phyloP scores from a whole-genome alignment of 2,797 vertebrate genomes.

The Rachycentron canadum region DNA sequence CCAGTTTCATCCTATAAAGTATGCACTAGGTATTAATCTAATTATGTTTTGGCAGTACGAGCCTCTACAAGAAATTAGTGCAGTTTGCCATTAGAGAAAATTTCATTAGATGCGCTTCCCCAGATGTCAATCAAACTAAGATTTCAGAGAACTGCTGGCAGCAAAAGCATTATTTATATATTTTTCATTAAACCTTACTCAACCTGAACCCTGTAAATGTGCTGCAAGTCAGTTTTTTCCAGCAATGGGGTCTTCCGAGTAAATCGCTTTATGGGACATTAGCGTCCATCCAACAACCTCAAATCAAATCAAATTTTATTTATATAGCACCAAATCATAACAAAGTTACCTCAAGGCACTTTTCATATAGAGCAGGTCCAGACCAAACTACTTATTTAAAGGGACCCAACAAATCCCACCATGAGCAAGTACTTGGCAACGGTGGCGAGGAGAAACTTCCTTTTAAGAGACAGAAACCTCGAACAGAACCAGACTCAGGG shows the following conservation, averaged over 20 bases:
- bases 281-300: background rate
- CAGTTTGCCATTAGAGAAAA: background rate
- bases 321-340: too few species aligned
- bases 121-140: background rate
- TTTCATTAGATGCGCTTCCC: background rate
- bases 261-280: background rate
- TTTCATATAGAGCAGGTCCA: too few species aligned
- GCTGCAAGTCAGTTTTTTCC: background rate
- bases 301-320: too few species aligned
- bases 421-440: too few species aligned
- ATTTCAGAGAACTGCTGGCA: background rate
- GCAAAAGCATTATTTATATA: background rate
- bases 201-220: background rate
- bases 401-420: too few species aligned
- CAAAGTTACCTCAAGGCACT: too few species aligned
- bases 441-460: too few species aligned
- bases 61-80: background rate
- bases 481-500: too few species aligned
- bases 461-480: too few species aligned
- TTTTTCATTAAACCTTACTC: background rate
- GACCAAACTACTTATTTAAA: too few species aligned
- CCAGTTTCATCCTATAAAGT: slow-evolving; percentile 29
- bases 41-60: background rate
- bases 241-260: background rate
- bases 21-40: slow-evolving; percentile 29